These are phyloP conservation scores for Cremastobaeus sp. DNA, from an alignment of 2,888 invertebrate species.

Conservation along the genomic window DNA sequence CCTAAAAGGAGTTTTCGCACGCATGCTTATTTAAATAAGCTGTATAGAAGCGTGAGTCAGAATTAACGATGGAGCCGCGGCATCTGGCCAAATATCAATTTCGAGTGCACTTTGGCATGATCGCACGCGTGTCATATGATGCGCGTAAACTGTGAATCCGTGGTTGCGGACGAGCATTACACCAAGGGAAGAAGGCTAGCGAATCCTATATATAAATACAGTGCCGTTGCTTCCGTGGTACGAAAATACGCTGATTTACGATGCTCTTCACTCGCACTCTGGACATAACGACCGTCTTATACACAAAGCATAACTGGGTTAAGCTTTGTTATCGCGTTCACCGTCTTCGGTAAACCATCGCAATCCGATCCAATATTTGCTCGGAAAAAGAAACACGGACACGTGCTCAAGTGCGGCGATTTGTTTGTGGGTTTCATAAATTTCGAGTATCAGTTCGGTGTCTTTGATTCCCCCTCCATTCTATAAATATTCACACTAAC, in stretches of 20 bases:
- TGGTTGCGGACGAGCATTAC: conserved; percentile 12
- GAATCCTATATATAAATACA: conserved; percentile 70
- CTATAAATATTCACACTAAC: too few species aligned
- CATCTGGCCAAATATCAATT: conserved; percentile 68
- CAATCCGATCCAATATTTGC: conserved; percentile 37
- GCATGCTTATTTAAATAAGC: neutral
- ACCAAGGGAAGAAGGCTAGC: conserved; percentile 11
- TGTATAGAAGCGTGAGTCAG: conserved; percentile 13
- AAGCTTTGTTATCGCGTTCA: conserved; percentile 52
- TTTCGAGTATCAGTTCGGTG: too few species aligned
- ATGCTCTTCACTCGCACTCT: conserved; percentile 55
- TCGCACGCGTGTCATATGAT: conserved; percentile 45
- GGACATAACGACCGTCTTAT: conserved; percentile 53
- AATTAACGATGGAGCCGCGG: conserved; percentile 10
- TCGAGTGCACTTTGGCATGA: conserved; percentile 56
- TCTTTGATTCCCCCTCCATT: too few species aligned
- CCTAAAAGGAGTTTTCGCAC: neutral
- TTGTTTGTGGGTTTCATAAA: too few species aligned
- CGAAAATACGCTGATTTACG: conserved; percentile 76
- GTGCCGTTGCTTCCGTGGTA: conserved; percentile 72
- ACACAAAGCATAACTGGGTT: conserved; percentile 61
- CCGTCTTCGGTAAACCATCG: conserved; percentile 36
- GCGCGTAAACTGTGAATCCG: conserved; percentile 42
- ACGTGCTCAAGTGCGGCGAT: too few species aligned
- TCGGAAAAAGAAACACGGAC: conserved; percentile 4